These are phyloP conservation scores for Lamellibrachia satsuma DNA, from an alignment of 2,888 invertebrate species.

Conservation along the genomic window DNA sequence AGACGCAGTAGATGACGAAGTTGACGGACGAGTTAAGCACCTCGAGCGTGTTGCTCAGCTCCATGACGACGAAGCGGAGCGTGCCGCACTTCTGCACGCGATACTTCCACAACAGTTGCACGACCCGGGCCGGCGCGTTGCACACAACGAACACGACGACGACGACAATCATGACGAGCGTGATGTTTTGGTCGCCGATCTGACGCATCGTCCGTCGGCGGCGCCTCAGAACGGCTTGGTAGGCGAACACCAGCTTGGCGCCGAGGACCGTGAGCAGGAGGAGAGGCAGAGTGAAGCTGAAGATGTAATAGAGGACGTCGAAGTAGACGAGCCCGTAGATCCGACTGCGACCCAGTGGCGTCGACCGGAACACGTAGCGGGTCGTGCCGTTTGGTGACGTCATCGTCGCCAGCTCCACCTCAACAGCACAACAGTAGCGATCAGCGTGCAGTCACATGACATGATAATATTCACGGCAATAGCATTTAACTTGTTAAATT, in stretches of 20 bases:
- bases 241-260: constrained; percentile 28
- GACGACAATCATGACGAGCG: constrained; percentile 37
- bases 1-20: constrained; percentile 36
- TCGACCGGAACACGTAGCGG: not conserved
- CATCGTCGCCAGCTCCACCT: not conserved
- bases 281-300: constrained; percentile 36
- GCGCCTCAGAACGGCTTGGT: constrained; percentile 20
- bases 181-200: constrained; percentile 35
- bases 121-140: constrained; percentile 33
- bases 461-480: too few species aligned
- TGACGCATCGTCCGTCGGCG: constrained; percentile 19
- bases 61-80: constrained; percentile 29
- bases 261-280: constrained; percentile 33
- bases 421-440: not conserved
- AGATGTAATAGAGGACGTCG: constrained; percentile 31
- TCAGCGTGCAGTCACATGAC: too few species aligned
- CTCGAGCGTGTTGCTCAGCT: constrained; percentile 30
- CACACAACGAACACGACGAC: constrained; percentile 33
- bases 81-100: constrained; percentile 27
- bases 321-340: constrained; percentile 30
- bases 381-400: not conserved
- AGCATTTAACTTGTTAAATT: too few species aligned
- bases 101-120: constrained; percentile 30
- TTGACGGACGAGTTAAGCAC: constrained; percentile 36
- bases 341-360: constrained; percentile 25